A percentile compares a stretch with the other conserved stretches of the same genome.
phyloP scores from a whole-genome alignment of 2,888 invertebrate genomes.

The Hydriomena furcata region DNA sequence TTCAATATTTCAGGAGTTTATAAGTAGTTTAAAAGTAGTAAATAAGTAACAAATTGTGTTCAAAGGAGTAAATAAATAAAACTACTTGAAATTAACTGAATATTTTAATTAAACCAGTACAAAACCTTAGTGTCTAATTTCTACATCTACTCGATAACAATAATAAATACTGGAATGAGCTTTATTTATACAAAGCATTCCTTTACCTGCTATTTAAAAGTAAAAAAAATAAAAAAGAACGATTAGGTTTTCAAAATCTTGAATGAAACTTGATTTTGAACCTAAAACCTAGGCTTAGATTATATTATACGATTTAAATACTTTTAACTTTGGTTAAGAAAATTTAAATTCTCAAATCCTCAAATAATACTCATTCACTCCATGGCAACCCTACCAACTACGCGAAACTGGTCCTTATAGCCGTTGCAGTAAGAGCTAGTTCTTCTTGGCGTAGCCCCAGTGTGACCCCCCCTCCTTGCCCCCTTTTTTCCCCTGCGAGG shows the following conservation, averaged over 20 bases:
- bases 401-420: neutral
- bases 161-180: conserved; percentile 24
- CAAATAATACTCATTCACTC: neutral
- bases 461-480: conserved; percentile 81
- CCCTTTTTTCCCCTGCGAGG: conserved; percentile 84
- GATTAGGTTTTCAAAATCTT: neutral
- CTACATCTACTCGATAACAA: conserved; percentile 22
- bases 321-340: too few species aligned
- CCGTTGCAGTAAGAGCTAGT: conserved; percentile 42
- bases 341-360: neutral
- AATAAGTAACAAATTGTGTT: conserved; percentile 25
- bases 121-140: conserved; percentile 20
- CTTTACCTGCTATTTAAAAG: conserved; percentile 7
- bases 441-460: conserved; percentile 71
- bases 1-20: neutral
- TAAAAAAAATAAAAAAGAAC: neutral
- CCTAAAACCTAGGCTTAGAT: too few species aligned
- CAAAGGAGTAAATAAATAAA: conserved; percentile 19
- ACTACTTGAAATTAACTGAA: conserved; percentile 4
- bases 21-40: neutral
- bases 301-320: too few species aligned
- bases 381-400: conserved; percentile 4
- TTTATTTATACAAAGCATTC: conserved; percentile 16
- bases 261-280: neutral
- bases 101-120: conserved; percentile 24